Conservation (phyloP, 2,113 vertebrate species). For the Coptodon bakossiorum region DNA sequence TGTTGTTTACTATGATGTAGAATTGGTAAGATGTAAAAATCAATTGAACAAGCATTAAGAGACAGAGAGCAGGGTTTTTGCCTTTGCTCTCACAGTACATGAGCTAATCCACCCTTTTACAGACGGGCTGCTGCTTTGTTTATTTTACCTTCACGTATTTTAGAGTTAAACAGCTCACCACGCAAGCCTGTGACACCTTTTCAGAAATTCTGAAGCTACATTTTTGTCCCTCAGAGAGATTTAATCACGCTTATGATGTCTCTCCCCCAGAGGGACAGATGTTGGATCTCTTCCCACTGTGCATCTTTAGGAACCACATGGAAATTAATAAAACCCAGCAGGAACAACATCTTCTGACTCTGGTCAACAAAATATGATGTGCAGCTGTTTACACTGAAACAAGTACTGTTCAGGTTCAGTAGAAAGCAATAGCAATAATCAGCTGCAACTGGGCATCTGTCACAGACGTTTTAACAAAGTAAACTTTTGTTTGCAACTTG, state of each 20-base stretch:
- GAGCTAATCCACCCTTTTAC: constrained; percentile 54
- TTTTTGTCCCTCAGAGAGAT: background rate
- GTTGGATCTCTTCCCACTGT: background rate
- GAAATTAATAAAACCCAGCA: background rate
- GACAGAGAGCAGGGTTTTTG: constrained; percentile 34
- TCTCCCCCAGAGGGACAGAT: background rate
- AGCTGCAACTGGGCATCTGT: background rate
- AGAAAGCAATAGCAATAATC: background rate
- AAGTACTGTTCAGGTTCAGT: background rate
- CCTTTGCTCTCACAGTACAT: constrained; percentile 40
- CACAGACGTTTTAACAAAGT: background rate
- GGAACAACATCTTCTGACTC: background rate
- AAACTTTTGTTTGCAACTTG: background rate
- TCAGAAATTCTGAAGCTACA: background rate
- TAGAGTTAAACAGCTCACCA: background rate
- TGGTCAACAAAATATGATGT: background rate
- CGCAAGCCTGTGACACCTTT: background rate
- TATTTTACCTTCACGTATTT: constrained; percentile 45
- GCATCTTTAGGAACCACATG: background rate
- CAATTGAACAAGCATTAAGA: constrained; percentile 63
- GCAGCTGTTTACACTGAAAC: background rate
- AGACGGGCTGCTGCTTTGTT: constrained; percentile 26
- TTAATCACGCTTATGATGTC: background rate
- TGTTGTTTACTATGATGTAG: background rate
- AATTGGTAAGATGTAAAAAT: background rate